A percentile compares a stretch with the other conserved stretches of the same genome.
Evolutionary conservation across 2,113 vertebrate genomes (phyloP).

Genomic region (Scomber scombrus): DNA sequence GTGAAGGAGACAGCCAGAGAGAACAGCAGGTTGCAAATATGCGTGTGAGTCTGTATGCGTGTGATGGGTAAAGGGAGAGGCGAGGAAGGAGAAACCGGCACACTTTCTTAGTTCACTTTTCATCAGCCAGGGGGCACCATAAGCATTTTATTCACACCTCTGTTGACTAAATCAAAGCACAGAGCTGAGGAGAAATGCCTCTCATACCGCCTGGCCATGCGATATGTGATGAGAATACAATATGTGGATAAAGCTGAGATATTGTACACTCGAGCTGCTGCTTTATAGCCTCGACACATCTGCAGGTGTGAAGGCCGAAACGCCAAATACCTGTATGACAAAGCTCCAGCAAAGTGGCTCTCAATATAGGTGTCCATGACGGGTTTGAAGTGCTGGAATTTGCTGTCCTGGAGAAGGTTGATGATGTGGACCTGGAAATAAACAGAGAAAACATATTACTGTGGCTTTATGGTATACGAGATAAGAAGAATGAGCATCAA

Average conservation of each 20-base stretch:
- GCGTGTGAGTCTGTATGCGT: neutral
- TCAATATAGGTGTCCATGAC: constrained; percentile 99
- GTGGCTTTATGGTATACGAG: neutral
- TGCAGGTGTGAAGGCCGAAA: neutral
- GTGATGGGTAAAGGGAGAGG: neutral
- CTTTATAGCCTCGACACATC: neutral
- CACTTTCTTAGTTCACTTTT: constrained; percentile 20
- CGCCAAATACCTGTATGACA: constrained; percentile 92
- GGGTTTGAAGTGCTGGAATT: constrained; percentile 98
- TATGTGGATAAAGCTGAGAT: neutral
- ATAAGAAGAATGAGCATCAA: too few relatives aligned
- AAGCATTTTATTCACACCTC: constrained; percentile 58
- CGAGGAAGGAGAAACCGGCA: neutral
- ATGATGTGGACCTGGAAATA: constrained; percentile 94
- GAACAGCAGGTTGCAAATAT: constrained; percentile 47
- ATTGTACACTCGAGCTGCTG: neutral
- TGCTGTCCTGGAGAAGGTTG: constrained; percentile 98
- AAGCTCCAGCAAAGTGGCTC: constrained; percentile 96
- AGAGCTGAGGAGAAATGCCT: constrained; percentile 16
- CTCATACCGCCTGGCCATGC: constrained; percentile 22
- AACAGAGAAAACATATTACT: neutral
- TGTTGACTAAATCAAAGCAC: constrained; percentile 1
- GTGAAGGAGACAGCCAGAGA: constrained; percentile 52
- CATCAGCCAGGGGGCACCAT: constrained; percentile 65
- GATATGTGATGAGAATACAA: constrained; percentile 52